These are phyloP conservation scores for Gobiocypris rarus DNA, from an alignment of 2,113 vertebrate genomes.

Conservation along the genomic window DNA sequence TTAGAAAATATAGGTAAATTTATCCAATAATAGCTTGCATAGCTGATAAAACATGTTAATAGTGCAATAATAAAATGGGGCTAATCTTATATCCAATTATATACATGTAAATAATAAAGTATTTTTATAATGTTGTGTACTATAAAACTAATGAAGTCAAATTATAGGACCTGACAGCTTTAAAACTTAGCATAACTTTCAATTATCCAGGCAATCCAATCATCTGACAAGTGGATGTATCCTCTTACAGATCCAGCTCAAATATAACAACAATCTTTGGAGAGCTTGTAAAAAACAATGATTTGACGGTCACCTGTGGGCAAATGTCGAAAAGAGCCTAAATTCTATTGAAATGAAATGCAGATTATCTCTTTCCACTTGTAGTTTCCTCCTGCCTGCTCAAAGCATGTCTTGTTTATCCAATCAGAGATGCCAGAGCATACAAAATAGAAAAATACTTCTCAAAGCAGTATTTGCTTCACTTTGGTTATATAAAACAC, in stretches of 20 bases:
- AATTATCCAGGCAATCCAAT: conserved; percentile 39
- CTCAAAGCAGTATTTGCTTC: conserved; percentile 30
- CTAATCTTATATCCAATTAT: conserved; percentile 58
- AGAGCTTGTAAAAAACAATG: background rate
- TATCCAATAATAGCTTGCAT: conserved; percentile 62
- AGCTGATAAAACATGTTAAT: conserved; percentile 58
- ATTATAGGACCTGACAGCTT: conserved; percentile 32
- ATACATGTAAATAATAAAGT: conserved; percentile 60
- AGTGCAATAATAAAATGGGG: conserved; percentile 64
- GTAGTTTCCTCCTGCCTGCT: background rate
- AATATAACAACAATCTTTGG: conserved; percentile 18
- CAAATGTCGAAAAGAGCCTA: conserved; percentile 1
- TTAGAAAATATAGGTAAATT: conserved; percentile 54
- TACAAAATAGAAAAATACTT: conserved; percentile 31
- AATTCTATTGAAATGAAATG: conserved; percentile 13
- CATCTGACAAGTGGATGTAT: conserved; percentile 24
- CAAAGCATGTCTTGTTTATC: background rate
- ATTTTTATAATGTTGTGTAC: conserved; percentile 47
- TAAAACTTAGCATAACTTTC: conserved; percentile 16
- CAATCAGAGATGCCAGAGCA: background rate
- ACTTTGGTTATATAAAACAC: conserved; percentile 47
- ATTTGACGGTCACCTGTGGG: background rate
- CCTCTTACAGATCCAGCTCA: background rate
- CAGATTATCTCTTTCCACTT: background rate
- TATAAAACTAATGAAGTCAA: conserved; percentile 44